Evolutionary conservation across 2,797 vertebrate species (phyloP).

Genomic region (Tinamus major): DNA sequence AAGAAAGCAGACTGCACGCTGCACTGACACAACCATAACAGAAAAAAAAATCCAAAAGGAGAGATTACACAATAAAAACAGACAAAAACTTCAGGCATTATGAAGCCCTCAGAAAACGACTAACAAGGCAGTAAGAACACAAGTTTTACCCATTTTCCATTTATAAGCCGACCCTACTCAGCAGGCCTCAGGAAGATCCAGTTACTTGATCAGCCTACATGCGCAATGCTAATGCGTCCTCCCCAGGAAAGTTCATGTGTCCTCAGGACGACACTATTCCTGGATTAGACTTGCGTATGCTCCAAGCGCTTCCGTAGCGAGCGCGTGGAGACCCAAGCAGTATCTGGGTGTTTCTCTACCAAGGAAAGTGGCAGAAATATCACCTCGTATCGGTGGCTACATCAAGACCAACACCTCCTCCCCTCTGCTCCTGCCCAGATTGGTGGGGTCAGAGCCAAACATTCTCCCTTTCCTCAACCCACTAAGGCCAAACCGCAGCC

Average conservation of each 20-base stretch:
- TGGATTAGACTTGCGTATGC: fast-evolving
- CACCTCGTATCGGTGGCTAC: neutral
- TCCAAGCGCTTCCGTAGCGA: neutral
- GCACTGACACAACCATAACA: neutral
- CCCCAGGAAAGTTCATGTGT: neutral
- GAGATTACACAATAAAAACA: fast-evolving
- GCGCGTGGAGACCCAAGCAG: neutral
- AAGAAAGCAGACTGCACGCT: neutral
- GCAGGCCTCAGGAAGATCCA: neutral
- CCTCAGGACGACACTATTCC: fast-evolving
- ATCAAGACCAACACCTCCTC: neutral
- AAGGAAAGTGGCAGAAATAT: neutral
- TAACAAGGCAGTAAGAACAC: neutral
- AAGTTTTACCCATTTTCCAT: slow-evolving; percentile 68
- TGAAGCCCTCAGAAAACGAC: neutral
- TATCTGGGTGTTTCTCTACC: fast-evolving
- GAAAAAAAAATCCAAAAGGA: neutral
- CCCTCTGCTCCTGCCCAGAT: neutral
- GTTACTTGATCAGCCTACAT: neutral
- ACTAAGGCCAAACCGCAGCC: neutral
- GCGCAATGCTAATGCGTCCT: neutral
- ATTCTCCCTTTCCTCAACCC: slow-evolving; percentile 1
- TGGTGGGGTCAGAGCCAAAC: slow-evolving; percentile 30
- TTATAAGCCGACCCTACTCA: neutral
- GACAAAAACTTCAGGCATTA: neutral